Conservation (phyloP, 2,113 vertebrate species). For the Nerophis ophidion region DNA sequence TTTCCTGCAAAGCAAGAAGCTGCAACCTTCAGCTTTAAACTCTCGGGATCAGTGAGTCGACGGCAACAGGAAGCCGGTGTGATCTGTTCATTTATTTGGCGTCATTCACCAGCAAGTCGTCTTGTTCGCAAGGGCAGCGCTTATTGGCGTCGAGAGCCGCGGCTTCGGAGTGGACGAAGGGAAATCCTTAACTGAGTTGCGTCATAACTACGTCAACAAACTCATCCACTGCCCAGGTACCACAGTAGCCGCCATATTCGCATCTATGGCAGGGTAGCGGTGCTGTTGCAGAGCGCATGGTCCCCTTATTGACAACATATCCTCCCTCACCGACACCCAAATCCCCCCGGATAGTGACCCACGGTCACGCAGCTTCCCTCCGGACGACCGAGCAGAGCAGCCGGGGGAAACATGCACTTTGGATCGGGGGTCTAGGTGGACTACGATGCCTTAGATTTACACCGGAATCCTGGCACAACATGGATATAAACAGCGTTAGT, state of each 20-base stretch:
- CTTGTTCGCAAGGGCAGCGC: background rate
- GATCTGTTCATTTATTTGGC: slow-evolving; percentile 1
- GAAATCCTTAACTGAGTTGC: slow-evolving; percentile 76
- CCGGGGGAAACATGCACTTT: slow-evolving; percentile 62
- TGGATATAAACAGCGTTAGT: slow-evolving; percentile 81
- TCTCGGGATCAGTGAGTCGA: slow-evolving; percentile 23
- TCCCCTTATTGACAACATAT: slow-evolving; percentile 48
- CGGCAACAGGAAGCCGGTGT: background rate
- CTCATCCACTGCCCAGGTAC: slow-evolving; percentile 71
- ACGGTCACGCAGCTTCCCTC: slow-evolving; percentile 22
- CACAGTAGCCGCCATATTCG: slow-evolving; percentile 80
- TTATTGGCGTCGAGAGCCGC: slow-evolving; percentile 27
- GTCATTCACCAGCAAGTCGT: slow-evolving; percentile 10
- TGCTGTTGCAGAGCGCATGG: slow-evolving; percentile 50
- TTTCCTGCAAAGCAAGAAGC: slow-evolving; percentile 48
- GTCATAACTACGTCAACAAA: slow-evolving; percentile 77
- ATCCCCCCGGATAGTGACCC: slow-evolving; percentile 19
- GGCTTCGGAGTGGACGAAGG: slow-evolving; percentile 64
- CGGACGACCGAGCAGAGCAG: slow-evolving; percentile 38
- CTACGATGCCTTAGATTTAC: slow-evolving; percentile 78
- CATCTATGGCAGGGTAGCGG: slow-evolving; percentile 68
- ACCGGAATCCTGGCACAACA: slow-evolving; percentile 80
- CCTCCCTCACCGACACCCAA: slow-evolving; percentile 27
- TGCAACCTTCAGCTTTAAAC: slow-evolving; percentile 30
- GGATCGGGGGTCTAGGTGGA: slow-evolving; percentile 63